These are phyloP conservation scores for Heterotilapia buettikoferi DNA, from an alignment of 2,113 vertebrate genomes.

Conservation along the genomic window DNA sequence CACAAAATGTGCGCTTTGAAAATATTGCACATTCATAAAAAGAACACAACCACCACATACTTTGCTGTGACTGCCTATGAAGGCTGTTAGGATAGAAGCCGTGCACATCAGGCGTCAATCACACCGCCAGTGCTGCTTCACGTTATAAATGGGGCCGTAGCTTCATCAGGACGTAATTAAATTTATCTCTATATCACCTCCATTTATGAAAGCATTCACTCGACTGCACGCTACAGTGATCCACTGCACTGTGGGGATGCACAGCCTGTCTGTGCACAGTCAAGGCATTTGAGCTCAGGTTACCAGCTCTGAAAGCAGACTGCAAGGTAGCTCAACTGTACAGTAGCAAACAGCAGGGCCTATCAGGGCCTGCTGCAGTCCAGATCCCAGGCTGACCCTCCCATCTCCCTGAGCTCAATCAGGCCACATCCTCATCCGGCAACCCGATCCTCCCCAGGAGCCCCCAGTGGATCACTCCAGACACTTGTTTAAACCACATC, in stretches of 20 bases:
- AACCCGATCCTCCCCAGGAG: constrained; percentile 59
- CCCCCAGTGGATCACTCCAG: constrained; percentile 49
- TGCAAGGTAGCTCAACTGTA: constrained; percentile 22
- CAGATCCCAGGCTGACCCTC: neutral
- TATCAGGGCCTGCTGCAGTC: neutral
- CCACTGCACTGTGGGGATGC: neutral
- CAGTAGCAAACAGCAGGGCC: constrained; percentile 34
- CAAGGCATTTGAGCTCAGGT: constrained; percentile 25
- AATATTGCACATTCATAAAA: neutral
- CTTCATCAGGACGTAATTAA: constrained; percentile 13
- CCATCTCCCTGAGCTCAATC: constrained; percentile 41
- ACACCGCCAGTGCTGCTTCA: neutral
- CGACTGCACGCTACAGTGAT: neutral
- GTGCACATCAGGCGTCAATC: neutral
- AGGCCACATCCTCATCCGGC: constrained; percentile 68
- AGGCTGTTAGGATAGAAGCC: neutral
- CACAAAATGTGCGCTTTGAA: neutral
- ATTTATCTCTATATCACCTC: constrained; percentile 25
- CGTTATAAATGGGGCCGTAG: neutral
- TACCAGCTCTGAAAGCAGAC: constrained; percentile 33
- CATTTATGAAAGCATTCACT: constrained; percentile 8
- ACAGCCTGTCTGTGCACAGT: constrained; percentile 4
- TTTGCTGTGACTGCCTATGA: neutral
- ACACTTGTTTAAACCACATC: constrained; percentile 70
- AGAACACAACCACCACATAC: neutral